Percentiles rank a stretch among this genome's conserved stretches.
Conservation (phyloP, 1,140 invertebrate species). For the Cepaea nemoralis region DNA sequence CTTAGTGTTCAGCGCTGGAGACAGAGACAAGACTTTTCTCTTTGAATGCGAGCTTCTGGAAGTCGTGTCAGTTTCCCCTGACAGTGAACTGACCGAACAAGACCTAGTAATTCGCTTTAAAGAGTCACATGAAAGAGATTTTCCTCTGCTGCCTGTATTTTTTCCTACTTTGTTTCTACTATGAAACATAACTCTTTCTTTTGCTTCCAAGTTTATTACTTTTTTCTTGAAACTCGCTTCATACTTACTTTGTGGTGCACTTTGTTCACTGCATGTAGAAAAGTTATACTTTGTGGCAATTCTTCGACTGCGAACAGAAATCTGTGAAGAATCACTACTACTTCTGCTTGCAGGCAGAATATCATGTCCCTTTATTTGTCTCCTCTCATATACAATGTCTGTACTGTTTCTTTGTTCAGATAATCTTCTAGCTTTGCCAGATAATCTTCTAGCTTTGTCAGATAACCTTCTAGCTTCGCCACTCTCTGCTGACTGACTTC, state of each 20-base stretch:
- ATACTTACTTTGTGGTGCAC: background rate
- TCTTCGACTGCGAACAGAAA: too few species aligned
- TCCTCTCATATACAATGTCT: too few species aligned
- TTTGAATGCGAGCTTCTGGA: background rate
- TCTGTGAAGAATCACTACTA: background rate
- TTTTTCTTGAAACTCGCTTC: background rate
- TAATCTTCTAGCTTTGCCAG: too few species aligned
- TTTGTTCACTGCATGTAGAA: background rate
- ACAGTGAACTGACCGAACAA: background rate
- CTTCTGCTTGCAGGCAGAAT: background rate
- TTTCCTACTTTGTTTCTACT: background rate
- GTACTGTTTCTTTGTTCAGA: too few species aligned
- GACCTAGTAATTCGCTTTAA: background rate
- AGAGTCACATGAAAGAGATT: background rate
- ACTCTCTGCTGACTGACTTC: background rate
- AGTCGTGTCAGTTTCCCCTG: background rate
- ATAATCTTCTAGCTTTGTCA: background rate
- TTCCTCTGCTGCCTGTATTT: background rate
- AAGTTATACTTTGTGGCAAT: background rate
- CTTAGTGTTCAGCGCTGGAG: background rate
- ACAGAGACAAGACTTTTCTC: background rate
- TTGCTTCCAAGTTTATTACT: background rate
- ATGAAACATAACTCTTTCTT: background rate
- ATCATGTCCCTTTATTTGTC: background rate
- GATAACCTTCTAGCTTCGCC: background rate